phyloP scores from a whole-genome alignment of 2,113 vertebrate species.

The Cryptotis parvus region DNA sequence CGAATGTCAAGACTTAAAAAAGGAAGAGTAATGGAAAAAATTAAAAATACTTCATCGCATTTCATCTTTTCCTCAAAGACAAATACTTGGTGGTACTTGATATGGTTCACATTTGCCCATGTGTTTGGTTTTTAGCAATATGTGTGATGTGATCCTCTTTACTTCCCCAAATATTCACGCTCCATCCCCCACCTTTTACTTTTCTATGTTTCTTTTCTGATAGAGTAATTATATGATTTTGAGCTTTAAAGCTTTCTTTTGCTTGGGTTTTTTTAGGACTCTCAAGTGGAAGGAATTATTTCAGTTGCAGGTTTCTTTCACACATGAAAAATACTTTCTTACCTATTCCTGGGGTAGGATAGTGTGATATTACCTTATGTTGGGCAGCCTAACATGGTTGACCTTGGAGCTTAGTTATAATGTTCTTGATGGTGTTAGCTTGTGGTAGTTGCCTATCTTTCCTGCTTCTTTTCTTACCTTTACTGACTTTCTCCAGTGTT shows the following conservation, averaged over 20 bases:
- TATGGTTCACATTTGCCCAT: not conserved
- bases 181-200: not conserved
- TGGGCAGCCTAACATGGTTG: too few relatives aligned
- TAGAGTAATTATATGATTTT: not conserved
- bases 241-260: not conserved
- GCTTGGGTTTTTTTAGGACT: not conserved
- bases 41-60: not conserved
- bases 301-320: not conserved
- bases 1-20: conserved; percentile 17
- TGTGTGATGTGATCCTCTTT: not conserved
- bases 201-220: not conserved
- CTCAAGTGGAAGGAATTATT: not conserved
- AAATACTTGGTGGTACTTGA: conserved; percentile 11
- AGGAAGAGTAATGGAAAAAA: not conserved
- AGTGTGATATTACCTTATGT: not conserved
- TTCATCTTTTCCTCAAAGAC: not conserved
- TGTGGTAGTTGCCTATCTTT: too few relatives aligned
- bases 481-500: too few relatives aligned
- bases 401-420: not conserved
- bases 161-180: not conserved
- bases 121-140: conserved; percentile 23
- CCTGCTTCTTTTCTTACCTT: too few relatives aligned
- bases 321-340: not conserved
- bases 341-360: not conserved
- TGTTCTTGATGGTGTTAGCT: not conserved